These are phyloP conservation scores for Cremastobaeus sp. DNA, from an alignment of 2,888 invertebrate species.

Conservation along the genomic window DNA sequence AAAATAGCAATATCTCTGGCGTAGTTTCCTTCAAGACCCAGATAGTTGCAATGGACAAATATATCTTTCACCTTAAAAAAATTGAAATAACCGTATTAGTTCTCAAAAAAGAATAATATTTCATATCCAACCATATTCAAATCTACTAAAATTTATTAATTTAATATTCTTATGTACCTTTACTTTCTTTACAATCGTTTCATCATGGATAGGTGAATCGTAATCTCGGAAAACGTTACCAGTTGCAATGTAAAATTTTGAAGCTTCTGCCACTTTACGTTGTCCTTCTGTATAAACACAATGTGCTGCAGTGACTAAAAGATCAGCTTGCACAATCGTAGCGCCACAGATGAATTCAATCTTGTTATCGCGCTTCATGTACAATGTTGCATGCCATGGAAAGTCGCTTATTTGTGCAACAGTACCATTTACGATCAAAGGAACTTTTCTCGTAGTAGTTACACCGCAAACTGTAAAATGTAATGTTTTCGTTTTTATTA, in stretches of 20 bases:
- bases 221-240: conserved; percentile 75
- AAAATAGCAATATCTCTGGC: conserved; percentile 73
- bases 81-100: not conserved
- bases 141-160: no score
- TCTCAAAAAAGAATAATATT: not conserved
- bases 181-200: conserved; percentile 63
- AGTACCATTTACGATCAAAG: conserved; percentile 70
- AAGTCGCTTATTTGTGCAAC: conserved; percentile 70
- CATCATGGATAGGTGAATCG: conserved; percentile 64
- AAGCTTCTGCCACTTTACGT: conserved; percentile 60
- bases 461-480: conserved; percentile 74
- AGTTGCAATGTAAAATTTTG: conserved; percentile 65
- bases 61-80: conserved; percentile 71
- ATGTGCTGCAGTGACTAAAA: conserved; percentile 78
- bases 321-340: conserved; percentile 73
- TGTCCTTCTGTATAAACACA: conserved; percentile 73
- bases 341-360: conserved; percentile 75
- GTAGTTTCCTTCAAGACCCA: conserved; percentile 70
- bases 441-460: conserved; percentile 51
- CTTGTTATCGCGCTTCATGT: conserved; percentile 56
- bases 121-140: no score
- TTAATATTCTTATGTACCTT: conserved; percentile 56
- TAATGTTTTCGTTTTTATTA: not conserved
- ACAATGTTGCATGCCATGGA: conserved; percentile 77
- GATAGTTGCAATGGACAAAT: conserved; percentile 68